Evolutionary conservation across 2,888 invertebrate genomes (phyloP).

Genomic region (Mesorhabditis spiculigera): DNA sequence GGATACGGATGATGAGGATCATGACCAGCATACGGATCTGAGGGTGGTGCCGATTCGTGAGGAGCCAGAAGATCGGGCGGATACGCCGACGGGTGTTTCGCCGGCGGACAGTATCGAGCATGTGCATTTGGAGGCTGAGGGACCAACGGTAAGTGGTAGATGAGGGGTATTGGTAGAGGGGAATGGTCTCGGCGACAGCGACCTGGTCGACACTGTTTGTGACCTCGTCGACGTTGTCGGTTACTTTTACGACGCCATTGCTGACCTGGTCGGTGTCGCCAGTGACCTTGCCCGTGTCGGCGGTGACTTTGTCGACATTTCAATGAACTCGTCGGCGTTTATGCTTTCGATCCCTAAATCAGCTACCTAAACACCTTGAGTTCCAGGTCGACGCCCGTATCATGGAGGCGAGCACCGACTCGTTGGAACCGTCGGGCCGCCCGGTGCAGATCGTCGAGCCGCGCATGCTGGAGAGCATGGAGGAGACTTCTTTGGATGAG

Average conservation of each 20-base stretch:
- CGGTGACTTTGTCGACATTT: too few species aligned
- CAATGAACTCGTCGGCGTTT: too few species aligned
- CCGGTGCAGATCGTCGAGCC: constrained; percentile 20
- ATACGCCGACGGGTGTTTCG: constrained; percentile 28
- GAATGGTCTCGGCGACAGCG: too few species aligned
- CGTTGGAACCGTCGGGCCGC: constrained; percentile 34
- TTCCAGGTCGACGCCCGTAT: constrained; percentile 15
- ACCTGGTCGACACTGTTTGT: too few species aligned
- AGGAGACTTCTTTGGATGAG: constrained; percentile 25
- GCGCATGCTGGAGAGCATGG: constrained; percentile 19
- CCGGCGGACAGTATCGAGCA: constrained; percentile 31
- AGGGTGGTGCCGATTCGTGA: constrained; percentile 29
- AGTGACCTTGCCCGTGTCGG: too few species aligned
- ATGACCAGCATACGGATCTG: constrained; percentile 20
- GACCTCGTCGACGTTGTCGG: too few species aligned
- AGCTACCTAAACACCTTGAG: background rate
- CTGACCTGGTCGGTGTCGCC: too few species aligned
- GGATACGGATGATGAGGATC: constrained; percentile 54
- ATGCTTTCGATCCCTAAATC: too few species aligned
- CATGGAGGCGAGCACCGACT: constrained; percentile 39
- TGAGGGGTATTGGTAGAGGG: too few species aligned
- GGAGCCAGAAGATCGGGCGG: constrained; percentile 21
- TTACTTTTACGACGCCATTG: too few species aligned
- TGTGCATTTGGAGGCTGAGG: constrained; percentile 9
- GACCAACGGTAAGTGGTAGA: too few species aligned